Evolutionary conservation across 2,113 vertebrate species (phyloP), one percentile per base, ranked within the genome.

Genomic region (Drymodes brunneopygia): DNA sequence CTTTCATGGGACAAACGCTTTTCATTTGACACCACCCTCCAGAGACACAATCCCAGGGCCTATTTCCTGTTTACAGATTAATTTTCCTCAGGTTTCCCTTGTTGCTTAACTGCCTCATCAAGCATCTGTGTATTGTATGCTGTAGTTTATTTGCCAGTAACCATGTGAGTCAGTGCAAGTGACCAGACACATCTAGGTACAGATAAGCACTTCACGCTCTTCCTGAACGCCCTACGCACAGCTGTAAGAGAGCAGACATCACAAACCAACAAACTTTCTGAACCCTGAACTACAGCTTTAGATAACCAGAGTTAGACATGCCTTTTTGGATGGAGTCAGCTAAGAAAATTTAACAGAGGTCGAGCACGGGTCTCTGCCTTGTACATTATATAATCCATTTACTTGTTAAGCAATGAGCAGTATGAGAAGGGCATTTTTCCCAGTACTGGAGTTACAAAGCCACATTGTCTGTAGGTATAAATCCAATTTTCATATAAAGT

Each of bases 121-220:
- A 62, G 38, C 19, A 24, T 14, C 22, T 12, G 7, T 80, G 29
- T 21, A 28, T 10, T 50, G 71, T 77, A 54, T 51, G 7, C 33
- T 62, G 6, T 29, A 35, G 80, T 95, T 92, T 88, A 83, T 88
- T 94, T 93, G 81, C 80, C 82, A 35, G 88, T 66, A 93, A 42
- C 40, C 12, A 33, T 62, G 31, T 92, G 92, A 96, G 92, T 83
- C 95, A 94, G 38, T 19, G 24, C 44, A 86, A 92, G 67, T 44
- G 75, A 88, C 80, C 70, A 57, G 88, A 75, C 17, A 15, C 62
- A 71, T 88, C 54, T 35, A 77, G 74, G 44, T 66, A 21, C 6
- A 60, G 79, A 56, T 60, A 66, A 86, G 47, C 22, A 24, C 54
- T 82, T 82, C 6, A 5, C 3, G 8, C 62, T 92, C 66, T 75